These are phyloP conservation scores for Planiliza haematocheilus DNA, from an alignment of 2,113 vertebrate species.

Conservation along the genomic window DNA sequence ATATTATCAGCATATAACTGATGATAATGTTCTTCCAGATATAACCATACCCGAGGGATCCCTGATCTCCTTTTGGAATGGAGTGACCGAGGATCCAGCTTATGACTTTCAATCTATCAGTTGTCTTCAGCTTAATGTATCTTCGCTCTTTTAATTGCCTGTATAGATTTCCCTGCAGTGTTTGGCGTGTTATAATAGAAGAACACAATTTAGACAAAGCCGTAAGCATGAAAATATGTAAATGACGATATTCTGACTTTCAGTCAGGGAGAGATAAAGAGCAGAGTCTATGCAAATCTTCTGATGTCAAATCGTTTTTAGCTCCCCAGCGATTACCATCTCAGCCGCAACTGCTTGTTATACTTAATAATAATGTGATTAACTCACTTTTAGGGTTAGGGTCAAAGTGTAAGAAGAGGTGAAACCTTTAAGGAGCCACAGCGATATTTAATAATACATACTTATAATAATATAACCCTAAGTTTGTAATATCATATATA, in stretches of 20 bases:
- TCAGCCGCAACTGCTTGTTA: no score
- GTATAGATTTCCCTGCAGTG: slow-evolving; percentile 60
- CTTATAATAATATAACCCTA: no score
- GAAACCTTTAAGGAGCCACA: no score
- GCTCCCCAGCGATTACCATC: neutral
- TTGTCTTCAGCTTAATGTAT: slow-evolving; percentile 67
- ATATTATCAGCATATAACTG: neutral
- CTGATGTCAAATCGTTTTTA: slow-evolving; percentile 30
- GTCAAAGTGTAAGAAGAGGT: no score
- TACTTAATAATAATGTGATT: no score
- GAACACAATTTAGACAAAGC: slow-evolving; percentile 62
- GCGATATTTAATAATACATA: no score
- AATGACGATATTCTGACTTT: slow-evolving; percentile 44
- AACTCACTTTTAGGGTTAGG: no score
- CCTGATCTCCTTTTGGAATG: slow-evolving; percentile 44
- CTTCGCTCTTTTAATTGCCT: slow-evolving; percentile 64
- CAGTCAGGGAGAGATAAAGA: slow-evolving; percentile 33
- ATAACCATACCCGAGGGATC: slow-evolving; percentile 8
- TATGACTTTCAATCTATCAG: slow-evolving; percentile 61
- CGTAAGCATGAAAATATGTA: slow-evolving; percentile 67
- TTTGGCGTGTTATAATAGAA: slow-evolving; percentile 52
- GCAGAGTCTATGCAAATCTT: slow-evolving; percentile 30
- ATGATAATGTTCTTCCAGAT: slow-evolving; percentile 21
- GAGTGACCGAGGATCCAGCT: slow-evolving; percentile 34
- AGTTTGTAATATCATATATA: no score